Conservation (phyloP, 2,797 vertebrate genomes). For the Spinus olivaceus region DNA sequence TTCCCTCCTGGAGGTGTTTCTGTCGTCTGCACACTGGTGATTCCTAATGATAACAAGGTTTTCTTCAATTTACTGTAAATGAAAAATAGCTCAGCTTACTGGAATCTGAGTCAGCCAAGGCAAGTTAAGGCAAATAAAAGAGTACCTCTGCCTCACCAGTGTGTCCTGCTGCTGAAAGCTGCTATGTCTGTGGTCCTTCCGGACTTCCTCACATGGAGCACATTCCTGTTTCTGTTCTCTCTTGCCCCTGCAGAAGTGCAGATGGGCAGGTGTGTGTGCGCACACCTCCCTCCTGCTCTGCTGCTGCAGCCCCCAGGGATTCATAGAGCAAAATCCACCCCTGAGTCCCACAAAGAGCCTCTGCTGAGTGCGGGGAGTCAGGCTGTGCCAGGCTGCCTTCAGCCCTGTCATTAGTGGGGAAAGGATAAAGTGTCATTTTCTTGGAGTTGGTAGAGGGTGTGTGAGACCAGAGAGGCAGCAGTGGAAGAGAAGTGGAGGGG, state of each 20-base stretch:
- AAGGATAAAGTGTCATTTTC: not conserved
- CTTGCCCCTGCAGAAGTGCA: not conserved
- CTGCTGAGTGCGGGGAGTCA: not conserved
- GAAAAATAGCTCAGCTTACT: slow-evolving; percentile 49
- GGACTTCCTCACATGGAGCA: slow-evolving; percentile 1
- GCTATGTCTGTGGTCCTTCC: slow-evolving; percentile 43
- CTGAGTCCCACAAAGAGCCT: not conserved
- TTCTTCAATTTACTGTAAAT: slow-evolving; percentile 57
- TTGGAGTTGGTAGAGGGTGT: not conserved
- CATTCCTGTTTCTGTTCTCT: slow-evolving; percentile 60
- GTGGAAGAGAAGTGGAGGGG: not conserved
- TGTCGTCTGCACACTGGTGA: slow-evolving; percentile 1
- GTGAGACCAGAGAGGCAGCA: not conserved
- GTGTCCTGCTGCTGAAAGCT: slow-evolving; percentile 13
- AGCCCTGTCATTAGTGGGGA: not conserved
- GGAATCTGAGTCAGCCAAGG: slow-evolving; percentile 58
- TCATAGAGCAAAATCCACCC: not conserved
- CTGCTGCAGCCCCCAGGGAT: not conserved
- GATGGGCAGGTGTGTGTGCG: not conserved
- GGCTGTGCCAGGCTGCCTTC: not conserved
- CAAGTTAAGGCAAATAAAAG: slow-evolving; percentile 57
- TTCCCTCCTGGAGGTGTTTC: slow-evolving; percentile 36
- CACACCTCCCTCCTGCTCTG: not conserved
- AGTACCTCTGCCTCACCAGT: slow-evolving; percentile 4
- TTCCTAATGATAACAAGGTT: slow-evolving; percentile 36